phyloP scores from a whole-genome alignment of 1,140 invertebrate species.

The Limonius californicus region DNA sequence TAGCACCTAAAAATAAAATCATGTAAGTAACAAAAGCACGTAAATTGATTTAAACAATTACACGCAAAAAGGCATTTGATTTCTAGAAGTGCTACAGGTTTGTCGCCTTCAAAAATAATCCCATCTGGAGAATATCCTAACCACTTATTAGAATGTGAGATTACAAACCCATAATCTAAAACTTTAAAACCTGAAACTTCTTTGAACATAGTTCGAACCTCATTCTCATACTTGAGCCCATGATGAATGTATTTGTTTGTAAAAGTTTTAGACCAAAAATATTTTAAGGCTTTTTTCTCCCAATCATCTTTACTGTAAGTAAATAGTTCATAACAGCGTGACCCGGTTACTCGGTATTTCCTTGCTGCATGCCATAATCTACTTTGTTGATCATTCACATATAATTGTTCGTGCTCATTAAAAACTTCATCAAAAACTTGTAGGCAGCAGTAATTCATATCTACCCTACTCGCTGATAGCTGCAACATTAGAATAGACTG shows the following conservation, averaged over 20 bases:
- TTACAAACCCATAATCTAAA: slow-evolving; percentile 1
- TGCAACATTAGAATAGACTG: too few relatives aligned
- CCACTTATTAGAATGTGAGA: background rate
- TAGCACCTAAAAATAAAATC: background rate
- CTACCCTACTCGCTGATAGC: too few relatives aligned
- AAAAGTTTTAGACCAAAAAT: background rate
- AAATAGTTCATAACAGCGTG: slow-evolving; percentile 14
- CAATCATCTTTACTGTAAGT: slow-evolving; percentile 18
- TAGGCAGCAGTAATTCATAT: too few relatives aligned
- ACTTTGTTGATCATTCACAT: too few relatives aligned
- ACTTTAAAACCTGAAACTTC: background rate
- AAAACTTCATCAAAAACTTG: too few relatives aligned
- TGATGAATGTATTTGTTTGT: slow-evolving; percentile 1
- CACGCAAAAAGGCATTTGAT: background rate
- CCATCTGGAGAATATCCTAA: slow-evolving; percentile 7
- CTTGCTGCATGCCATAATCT: slow-evolving; percentile 7
- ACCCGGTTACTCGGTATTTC: background rate
- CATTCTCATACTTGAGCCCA: slow-evolving; percentile 8
- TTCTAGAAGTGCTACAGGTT: background rate
- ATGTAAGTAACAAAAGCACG: background rate
- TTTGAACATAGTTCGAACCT: slow-evolving; percentile 11
- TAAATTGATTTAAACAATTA: background rate
- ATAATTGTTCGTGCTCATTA: too few relatives aligned
- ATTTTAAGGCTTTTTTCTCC: slow-evolving; percentile 7
- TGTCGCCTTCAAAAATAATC: background rate